Conservation (phyloP, 2,888 invertebrate species). For the Dorcus parallelipipedus region DNA sequence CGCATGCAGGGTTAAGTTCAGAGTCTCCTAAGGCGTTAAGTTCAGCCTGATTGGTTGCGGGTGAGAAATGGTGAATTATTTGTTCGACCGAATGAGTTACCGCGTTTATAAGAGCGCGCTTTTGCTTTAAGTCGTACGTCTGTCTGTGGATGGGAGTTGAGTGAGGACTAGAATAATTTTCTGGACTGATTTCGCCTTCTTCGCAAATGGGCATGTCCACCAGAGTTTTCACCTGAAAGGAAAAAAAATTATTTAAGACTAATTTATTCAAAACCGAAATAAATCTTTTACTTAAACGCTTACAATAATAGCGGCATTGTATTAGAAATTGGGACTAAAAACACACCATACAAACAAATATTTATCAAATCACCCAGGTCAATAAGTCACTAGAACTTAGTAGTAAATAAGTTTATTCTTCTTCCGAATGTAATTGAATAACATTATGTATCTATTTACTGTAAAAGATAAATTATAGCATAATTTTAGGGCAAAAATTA, state of each 20-base stretch:
- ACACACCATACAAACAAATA: too few species aligned
- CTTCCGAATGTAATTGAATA: too few species aligned
- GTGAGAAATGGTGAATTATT: constrained; percentile 67
- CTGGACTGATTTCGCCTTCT: constrained; percentile 61
- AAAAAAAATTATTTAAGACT: background rate
- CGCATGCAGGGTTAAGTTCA: constrained; percentile 61
- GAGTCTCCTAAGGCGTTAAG: constrained; percentile 59
- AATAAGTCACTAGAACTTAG: too few species aligned
- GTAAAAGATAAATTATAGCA: too few species aligned
- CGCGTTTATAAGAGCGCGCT: constrained; percentile 67
- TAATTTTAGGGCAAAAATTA: too few species aligned
- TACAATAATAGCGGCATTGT: background rate
- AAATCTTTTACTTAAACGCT: background rate
- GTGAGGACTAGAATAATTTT: constrained; percentile 57
- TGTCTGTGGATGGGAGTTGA: constrained; percentile 34
- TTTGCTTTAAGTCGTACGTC: constrained; percentile 55
- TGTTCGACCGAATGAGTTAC: constrained; percentile 74
- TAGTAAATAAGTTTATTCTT: too few species aligned
- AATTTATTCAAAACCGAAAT: background rate
- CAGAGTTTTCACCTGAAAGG: constrained; percentile 48
- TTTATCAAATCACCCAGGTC: too few species aligned
- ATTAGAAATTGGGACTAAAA: background rate
- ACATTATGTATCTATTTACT: too few species aligned
- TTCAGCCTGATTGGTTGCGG: constrained; percentile 63
- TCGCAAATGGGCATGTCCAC: constrained; percentile 64